Percentiles rank a stretch among this genome's conserved stretches.
phyloP scores from a whole-genome alignment of 2,797 vertebrate genomes.

The Nasua narica region DNA sequence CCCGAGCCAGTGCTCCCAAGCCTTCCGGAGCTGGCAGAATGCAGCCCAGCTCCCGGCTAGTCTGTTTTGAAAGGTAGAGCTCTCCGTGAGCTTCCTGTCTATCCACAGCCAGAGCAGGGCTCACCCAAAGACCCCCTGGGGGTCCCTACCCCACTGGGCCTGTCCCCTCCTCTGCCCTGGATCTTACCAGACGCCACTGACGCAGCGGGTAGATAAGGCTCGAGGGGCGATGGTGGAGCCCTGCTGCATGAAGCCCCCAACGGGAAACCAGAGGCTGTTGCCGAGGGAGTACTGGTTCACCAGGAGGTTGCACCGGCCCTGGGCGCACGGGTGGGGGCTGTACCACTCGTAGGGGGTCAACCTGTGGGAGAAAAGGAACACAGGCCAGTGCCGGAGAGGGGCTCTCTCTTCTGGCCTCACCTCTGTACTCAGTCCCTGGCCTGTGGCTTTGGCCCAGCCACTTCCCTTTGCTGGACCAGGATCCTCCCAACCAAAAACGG shows the following conservation, averaged over 20 bases:
- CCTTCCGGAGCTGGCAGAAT: not conserved
- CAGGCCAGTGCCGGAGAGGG: not conserved
- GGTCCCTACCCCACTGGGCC: not conserved
- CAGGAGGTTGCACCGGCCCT: constrained; percentile 94
- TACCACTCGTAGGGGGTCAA: constrained; percentile 99
- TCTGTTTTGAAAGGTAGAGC: not conserved
- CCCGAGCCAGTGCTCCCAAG: not conserved
- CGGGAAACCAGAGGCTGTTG: constrained; percentile 99
- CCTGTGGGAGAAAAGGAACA: constrained; percentile 79
- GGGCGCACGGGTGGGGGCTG: constrained; percentile 96
- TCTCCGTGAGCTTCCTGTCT: not conserved
- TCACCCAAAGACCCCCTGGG: not conserved
- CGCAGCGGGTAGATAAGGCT: constrained; percentile 96
- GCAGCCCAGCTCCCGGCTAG: not conserved
- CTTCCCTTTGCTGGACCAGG: not conserved
- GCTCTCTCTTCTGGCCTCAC: not conserved
- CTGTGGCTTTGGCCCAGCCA: not conserved
- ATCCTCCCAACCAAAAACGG: not conserved
- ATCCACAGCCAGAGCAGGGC: not conserved
- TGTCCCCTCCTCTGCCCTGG: not conserved
- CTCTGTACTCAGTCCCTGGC: not conserved
- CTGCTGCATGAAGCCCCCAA: constrained; percentile 99
- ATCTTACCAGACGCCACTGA: constrained; percentile 98
- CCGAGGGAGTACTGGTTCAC: constrained; percentile 98
- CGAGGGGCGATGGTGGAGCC: constrained; percentile 97